Base-by-base conservation (phyloP, 2,797 vertebrate species). In the Cossypha polioptera region DNA sequence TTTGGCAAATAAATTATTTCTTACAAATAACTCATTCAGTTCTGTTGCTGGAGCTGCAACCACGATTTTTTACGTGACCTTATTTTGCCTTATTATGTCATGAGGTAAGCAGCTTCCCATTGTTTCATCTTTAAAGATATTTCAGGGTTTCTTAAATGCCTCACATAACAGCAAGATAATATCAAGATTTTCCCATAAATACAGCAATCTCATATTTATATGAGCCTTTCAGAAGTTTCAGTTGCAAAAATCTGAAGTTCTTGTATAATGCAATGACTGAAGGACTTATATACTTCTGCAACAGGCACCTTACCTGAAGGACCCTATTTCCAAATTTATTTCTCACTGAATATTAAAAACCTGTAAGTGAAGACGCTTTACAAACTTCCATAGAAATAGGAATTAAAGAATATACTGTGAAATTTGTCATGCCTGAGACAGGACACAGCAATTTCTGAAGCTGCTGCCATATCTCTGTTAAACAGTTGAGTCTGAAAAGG, bases 91-190 rank as follows among this genome's bases (percentile, higher is more conserved):
- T 91, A 65, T 83, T 81, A 89, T 35, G 53, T 72, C 72, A 91
- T 42, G 59, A 94, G 68, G 81, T 94, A 88, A 91, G 62, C 48
- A 85, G 88, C n/a, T 93, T 91, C 86, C 61, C 66, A 86, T 59
- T 94, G 78, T 76, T 92, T 92, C 43, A 86, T 58, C 36, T 84
- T 72, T 76, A 62, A 86, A 94, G 66, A 21, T 76, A 71, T 59
- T 91, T 92, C 74, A 76, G 50, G 59, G 79, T 76, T 73, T 90
- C 72, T 75, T 86, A 50, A 75, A 84, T 0, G 5, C 8, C 25
- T 42, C 62, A 57, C 25, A 24, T 67, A 84, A 67, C 18, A 93
- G 48, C 45, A 55, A 40, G 75, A 65, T 40, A 35, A 36, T 73
- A 83, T 47, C 47, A 80, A 79, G 40, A 51, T 78, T 81, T 82